Conservation (phyloP, 2,888 invertebrate species). For the Palloptera scutellata region DNA sequence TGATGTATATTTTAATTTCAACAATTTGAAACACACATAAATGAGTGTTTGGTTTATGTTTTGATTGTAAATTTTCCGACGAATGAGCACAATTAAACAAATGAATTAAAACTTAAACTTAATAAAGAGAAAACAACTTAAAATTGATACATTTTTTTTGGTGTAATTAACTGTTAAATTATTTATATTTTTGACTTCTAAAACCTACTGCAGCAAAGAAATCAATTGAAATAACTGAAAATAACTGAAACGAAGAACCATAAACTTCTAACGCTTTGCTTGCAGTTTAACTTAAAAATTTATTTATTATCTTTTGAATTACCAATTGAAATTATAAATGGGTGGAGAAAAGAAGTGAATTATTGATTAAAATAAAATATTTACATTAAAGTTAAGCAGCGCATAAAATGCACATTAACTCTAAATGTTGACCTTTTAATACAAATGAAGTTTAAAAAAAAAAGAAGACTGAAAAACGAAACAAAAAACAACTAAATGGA, state of each 20-base stretch:
- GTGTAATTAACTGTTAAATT: background rate
- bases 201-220: constrained; percentile 29
- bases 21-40: too few species aligned
- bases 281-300: constrained; percentile 34
- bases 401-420: background rate
- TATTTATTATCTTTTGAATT: constrained; percentile 34
- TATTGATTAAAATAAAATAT: constrained; percentile 31
- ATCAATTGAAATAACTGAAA: constrained; percentile 33
- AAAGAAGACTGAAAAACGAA: constrained; percentile 42
- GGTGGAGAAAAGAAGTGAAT: constrained; percentile 52
- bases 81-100: too few species aligned
- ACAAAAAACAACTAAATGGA: constrained; percentile 39
- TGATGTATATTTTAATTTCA: too few species aligned
- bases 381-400: constrained; percentile 10
- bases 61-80: too few species aligned
- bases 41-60: too few species aligned
- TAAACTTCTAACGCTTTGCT: background rate
- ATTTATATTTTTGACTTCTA: constrained; percentile 36
- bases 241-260: background rate
- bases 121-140: too few species aligned
- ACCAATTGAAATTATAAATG: constrained; percentile 56
- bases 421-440: background rate
- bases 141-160: constrained; percentile 32
- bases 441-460: constrained; percentile 33
- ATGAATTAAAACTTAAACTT: too few species aligned